Evolutionary conservation across 2,113 vertebrate genomes (phyloP).

Genomic region (Benitochromis conjunctus): DNA sequence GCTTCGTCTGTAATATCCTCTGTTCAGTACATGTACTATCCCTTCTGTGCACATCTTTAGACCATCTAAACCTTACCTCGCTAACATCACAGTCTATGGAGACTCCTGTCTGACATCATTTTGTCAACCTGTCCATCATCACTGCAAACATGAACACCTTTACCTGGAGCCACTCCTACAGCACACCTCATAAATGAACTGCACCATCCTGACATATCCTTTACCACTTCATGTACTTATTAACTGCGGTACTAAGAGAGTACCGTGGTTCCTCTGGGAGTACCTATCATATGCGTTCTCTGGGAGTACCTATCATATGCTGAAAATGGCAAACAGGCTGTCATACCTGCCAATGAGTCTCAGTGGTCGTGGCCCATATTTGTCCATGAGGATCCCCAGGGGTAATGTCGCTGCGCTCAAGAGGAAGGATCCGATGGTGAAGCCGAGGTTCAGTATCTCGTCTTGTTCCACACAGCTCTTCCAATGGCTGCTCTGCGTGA

Average conservation of each 20-base stretch:
- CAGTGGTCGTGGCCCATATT: constrained; percentile 78
- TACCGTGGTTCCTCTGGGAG: neutral
- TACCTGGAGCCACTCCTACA: too few species aligned
- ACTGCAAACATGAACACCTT: too few species aligned
- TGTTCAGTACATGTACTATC: too few species aligned
- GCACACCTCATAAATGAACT: too few species aligned
- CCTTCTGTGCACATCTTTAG: neutral
- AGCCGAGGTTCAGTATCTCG: constrained; percentile 83
- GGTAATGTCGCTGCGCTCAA: constrained; percentile 85
- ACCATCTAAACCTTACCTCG: too few species aligned
- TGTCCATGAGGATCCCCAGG: constrained; percentile 72
- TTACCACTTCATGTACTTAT: neutral
- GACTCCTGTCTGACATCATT: too few species aligned
- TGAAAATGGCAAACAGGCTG: neutral
- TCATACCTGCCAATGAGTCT: constrained; percentile 83
- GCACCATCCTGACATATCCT: too few species aligned
- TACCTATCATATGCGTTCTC: neutral
- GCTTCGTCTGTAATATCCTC: neutral
- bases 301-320: neutral
- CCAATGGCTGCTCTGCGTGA: constrained; percentile 11
- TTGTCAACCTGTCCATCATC: too few species aligned
- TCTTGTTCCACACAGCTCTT: constrained; percentile 79
- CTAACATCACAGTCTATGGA: too few species aligned
- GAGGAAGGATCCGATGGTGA: constrained; percentile 86
- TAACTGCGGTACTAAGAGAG: neutral